Evolutionary conservation across 2,113 vertebrate species (phyloP).

Genomic region (Strix aluco): DNA sequence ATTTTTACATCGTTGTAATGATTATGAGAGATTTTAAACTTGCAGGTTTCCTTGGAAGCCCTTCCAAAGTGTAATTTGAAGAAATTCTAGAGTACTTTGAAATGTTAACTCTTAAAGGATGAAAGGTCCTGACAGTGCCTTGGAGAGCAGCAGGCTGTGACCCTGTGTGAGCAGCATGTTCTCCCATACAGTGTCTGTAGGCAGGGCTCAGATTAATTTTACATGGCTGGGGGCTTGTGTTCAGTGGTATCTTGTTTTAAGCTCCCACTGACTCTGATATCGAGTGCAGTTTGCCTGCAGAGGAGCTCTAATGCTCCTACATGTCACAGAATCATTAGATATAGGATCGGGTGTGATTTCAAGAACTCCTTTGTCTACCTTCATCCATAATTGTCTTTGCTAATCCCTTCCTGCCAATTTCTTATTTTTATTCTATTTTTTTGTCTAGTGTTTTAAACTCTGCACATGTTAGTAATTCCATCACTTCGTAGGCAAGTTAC

Average conservation of each 20-base stretch:
- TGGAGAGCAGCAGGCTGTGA: neutral
- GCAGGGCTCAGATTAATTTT: neutral
- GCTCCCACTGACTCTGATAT: neutral
- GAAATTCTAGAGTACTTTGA: neutral
- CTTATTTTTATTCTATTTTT: neutral
- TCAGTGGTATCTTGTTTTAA: neutral
- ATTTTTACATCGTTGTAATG: neutral
- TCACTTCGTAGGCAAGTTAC: neutral
- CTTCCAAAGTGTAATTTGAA: neutral
- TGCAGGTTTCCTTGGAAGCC: neutral
- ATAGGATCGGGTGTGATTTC: neutral
- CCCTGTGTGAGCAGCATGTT: neutral
- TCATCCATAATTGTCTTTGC: neutral
- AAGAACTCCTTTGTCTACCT: neutral
- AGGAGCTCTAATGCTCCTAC: neutral
- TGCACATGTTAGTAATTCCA: neutral
- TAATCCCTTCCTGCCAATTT: neutral
- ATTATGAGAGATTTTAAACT: neutral
- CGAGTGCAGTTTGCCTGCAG: neutral
- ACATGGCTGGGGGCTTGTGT: neutral
- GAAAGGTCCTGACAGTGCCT: neutral
- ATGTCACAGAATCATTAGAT: neutral
- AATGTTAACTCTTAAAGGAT: neutral
- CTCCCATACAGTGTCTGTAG: neutral
- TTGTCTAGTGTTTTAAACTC: neutral